Base-by-base conservation (phyloP, 2,113 vertebrate genomes). In the Glaucomys volans region DNA sequence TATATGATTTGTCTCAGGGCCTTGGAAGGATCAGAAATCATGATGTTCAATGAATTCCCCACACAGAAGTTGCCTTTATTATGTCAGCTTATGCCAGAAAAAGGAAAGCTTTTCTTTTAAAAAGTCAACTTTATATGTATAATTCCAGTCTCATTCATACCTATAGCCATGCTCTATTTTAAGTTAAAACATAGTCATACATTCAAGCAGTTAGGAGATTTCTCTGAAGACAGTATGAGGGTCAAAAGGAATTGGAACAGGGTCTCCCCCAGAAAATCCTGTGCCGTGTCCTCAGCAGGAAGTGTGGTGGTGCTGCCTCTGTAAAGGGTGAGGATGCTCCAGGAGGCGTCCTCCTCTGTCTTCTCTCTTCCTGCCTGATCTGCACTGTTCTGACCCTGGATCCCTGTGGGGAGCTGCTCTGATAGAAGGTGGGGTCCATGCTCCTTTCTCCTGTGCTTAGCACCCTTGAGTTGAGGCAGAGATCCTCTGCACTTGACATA, bases 331-430 rank as follows among this genome's bases (percentile, higher is more conserved):
- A n/a, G 47, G 47, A 50, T 50, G 47, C 47, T 50, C 47, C 47
- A 50, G 47, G 47, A 50, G 47, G 47, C 47, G 47, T 50, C 47
- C 47, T 50, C 6, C 47, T 50, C 47, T 50, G 47, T 6, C 47
- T 50, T 50, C 47, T 50, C 47, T 50, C 47, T 11, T 50, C 11
- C 47, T 52, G 28, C 8, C 5, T 6, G 37, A 86, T 4, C n/a
- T 3, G 1, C 42, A 26, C 0, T 30, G 40, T 91, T 66, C 17
- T 69, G 44, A 79, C 11, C 22, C 28, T 42, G 5, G 3, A 4
- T 5, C 42, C 57, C n/a, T n/a, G n/a, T 42, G 3, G 12, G n/a
- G 0, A 5, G 8, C 13, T 9, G 22, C n/a, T n/a, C n/a, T n/a
- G n/a, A n/a, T n/a, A n/a, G 2, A n/a, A 72, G 28, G 13, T 24